Evolutionary conservation across 1,140 invertebrate genomes (phyloP).

Genomic region (Platorchestia sp.): DNA sequence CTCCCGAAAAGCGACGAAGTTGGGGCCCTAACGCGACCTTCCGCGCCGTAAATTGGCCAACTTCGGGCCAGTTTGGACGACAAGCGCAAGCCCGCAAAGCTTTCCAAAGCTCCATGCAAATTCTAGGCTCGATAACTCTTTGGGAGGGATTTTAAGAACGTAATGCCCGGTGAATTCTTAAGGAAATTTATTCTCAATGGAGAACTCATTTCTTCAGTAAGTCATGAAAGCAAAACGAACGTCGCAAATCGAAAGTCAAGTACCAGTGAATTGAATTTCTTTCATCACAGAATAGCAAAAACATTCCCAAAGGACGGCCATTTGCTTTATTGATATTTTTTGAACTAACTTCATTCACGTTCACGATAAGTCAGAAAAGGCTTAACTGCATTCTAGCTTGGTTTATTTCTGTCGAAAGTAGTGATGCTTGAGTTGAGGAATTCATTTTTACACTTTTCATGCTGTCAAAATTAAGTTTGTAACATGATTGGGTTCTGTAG

Average conservation of each 20-base stretch:
- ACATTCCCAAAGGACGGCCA: neutral
- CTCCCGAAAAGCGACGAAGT: constrained; percentile 20
- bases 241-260: constrained; percentile 14
- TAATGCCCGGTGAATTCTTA: neutral
- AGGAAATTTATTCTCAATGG: constrained; percentile 13
- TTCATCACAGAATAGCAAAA: neutral
- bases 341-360: neutral
- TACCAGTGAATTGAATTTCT: constrained; percentile 8
- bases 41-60: neutral
- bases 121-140: constrained; percentile 39
- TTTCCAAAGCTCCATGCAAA: constrained; percentile 8
- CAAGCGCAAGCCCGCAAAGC: neutral
- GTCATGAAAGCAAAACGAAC: constrained; percentile 35
- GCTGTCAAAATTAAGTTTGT: neutral
- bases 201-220: neutral
- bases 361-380: neutral
- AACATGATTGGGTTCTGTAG: neutral
- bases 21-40: neutral
- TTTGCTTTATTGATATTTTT: neutral
- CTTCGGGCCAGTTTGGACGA: neutral
- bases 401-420: neutral
- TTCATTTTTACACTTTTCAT: neutral
- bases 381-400: neutral
- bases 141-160: constrained; percentile 4
- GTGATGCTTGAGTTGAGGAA: neutral